phyloP scores from a whole-genome alignment of 2,113 vertebrate species.

The Balaenoptera acutorostrata region DNA sequence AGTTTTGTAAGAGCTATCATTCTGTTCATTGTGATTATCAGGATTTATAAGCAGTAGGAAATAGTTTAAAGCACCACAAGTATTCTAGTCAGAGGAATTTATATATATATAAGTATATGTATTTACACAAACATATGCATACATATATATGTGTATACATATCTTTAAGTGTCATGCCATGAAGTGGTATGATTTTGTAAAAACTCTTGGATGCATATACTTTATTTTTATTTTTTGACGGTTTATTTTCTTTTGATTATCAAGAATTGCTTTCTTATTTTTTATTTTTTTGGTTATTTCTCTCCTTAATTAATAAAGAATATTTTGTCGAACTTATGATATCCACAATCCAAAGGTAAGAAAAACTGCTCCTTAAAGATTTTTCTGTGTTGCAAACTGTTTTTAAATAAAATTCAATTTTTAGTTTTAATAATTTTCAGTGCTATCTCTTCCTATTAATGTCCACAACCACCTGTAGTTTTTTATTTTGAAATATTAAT shows the following conservation, averaged over 20 bases:
- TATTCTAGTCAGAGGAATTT: not conserved
- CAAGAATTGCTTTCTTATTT: not conserved
- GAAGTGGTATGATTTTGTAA: not conserved
- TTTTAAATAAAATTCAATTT: slow-evolving; percentile 20
- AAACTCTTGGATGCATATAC: not conserved
- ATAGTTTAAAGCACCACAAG: not conserved
- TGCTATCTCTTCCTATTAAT: not conserved
- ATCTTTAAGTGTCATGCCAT: not conserved
- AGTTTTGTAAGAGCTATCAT: not conserved
- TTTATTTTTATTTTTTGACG: not conserved
- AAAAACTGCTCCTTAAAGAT: not conserved
- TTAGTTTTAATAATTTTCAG: slow-evolving; percentile 21
- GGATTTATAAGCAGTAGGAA: not conserved
- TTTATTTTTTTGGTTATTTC: slow-evolving; percentile 75
- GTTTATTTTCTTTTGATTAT: slow-evolving; percentile 3
- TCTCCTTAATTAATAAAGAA: slow-evolving; percentile 89
- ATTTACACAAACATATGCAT: not conserved
- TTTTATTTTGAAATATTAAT: not conserved
- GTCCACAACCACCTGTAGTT: not conserved
- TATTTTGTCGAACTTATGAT: slow-evolving; percentile 91
- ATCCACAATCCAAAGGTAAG: slow-evolving; percentile 91
- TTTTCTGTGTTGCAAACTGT: not conserved
- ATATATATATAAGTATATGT: not conserved
- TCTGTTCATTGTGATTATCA: not conserved
- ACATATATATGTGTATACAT: not conserved